Base-by-base conservation (phyloP, 2,113 vertebrate species). In the Chitala chitala region DNA sequence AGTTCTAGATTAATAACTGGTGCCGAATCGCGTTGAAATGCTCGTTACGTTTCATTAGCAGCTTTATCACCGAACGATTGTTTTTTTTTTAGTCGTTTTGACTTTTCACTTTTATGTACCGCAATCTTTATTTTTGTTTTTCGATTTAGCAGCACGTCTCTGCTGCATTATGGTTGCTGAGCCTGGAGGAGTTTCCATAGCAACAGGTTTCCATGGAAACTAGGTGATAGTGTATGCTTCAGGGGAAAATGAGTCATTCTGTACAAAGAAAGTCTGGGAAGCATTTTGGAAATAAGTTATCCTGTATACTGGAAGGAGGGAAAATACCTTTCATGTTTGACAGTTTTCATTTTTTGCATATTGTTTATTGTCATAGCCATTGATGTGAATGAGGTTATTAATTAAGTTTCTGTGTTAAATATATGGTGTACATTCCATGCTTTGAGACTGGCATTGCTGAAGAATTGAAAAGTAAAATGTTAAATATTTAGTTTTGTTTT, bases 191-290 rank as follows among this genome's bases (percentile, higher is more conserved):
- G 90, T 92, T 91, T 89, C 91, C 87, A 91, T 91, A 88, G 88
- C 86, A 87, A 90, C 88, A 80, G 71, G 88, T 90, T 87, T 82
- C 91, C 88, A 90, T 91, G 87, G 91, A 87, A 90, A 91, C 89
- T 84, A 81, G 83, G 86, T 90, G 88, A 86, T 87, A 90, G 86
- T 84, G 84, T 86, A 81, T 79, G 75, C 81, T 79, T 78, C 71
- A 77, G 77, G 75, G 44, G 70, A 42, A 61, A 66, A 75, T 80
- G 79, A 84, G 58, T 84, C 78, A 84, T 79, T 65, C 71, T 78
- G 71, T 61, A 74, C 70, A 78, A 59, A 66, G 51, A 70, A 61
- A 75, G 56, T 78, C 54, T 29, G 59, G 4, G 48, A 73, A 72
- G 55, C 63, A 26, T 64, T 68, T 17, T 44, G 20, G 38, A 65